Conservation (phyloP, 2,888 invertebrate species). For the Sycophila texana region DNA sequence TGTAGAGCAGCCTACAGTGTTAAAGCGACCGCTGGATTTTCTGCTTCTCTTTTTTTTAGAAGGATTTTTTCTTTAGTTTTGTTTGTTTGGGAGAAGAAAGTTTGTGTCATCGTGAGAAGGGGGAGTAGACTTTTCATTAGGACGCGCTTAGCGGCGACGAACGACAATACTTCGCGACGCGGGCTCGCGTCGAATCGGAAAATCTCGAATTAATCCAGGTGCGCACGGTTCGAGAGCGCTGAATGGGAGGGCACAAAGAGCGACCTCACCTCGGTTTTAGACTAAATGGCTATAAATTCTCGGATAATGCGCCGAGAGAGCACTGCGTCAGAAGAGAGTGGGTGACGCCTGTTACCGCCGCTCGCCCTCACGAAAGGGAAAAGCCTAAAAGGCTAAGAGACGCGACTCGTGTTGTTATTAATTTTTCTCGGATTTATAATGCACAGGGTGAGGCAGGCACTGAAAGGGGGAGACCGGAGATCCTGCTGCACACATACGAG, state of each 20-base stretch:
- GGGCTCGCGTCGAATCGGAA: slow-evolving; percentile 53
- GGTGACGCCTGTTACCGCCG: slow-evolving; percentile 24
- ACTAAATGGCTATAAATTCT: slow-evolving; percentile 56
- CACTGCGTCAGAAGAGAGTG: slow-evolving; percentile 22
- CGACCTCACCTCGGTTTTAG: slow-evolving; percentile 44
- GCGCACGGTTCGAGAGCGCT: slow-evolving; percentile 9
- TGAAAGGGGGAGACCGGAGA: slow-evolving; percentile 27
- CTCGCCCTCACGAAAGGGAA: slow-evolving; percentile 30
- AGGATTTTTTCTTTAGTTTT: not conserved
- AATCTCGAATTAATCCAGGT: slow-evolving; percentile 56
- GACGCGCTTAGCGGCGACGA: not conserved
- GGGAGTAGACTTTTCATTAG: slow-evolving; percentile 8
- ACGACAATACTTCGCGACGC: slow-evolving; percentile 5
- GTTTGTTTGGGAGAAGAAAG: slow-evolving; percentile 2
- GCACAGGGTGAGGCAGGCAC: slow-evolving; percentile 21
- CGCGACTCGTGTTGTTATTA: slow-evolving; percentile 42
- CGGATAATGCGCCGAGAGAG: slow-evolving; percentile 46
- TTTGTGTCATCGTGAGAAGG: slow-evolving; percentile 28
- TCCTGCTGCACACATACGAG: not conserved
- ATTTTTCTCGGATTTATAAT: slow-evolving; percentile 46
- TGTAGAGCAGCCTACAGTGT: slow-evolving; percentile 28
- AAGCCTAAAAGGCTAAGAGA: slow-evolving; percentile 38
- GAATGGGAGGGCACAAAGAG: slow-evolving; percentile 41
- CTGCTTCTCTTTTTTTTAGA: not conserved
- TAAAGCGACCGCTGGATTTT: slow-evolving; percentile 13